phyloP scores from a whole-genome alignment of 1,140 invertebrate species.

The Drosophila takahashii region DNA sequence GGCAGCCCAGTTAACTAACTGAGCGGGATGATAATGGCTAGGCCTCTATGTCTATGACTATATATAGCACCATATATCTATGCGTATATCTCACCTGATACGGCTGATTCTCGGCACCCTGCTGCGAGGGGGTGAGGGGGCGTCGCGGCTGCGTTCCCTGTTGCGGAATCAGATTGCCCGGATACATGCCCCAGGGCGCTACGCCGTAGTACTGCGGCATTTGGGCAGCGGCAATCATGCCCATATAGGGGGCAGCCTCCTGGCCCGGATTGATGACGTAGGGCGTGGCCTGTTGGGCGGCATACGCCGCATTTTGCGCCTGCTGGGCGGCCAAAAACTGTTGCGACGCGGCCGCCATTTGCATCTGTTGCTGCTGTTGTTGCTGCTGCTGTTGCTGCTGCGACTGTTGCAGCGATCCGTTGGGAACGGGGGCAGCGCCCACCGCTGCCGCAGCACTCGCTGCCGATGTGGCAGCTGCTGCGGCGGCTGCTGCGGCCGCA shows the following conservation, averaged over 20 bases:
- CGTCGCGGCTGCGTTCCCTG: slow-evolving; percentile 89
- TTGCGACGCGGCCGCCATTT: slow-evolving; percentile 87
- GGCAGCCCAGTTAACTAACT: too few species aligned
- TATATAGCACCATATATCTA: slow-evolving; percentile 52
- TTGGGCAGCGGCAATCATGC: slow-evolving; percentile 88
- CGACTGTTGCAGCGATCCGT: slow-evolving; percentile 81
- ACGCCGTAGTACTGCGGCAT: slow-evolving; percentile 93
- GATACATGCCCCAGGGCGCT: slow-evolving; percentile 93
- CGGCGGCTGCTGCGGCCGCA: slow-evolving; percentile 88
- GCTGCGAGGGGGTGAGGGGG: slow-evolving; percentile 90
- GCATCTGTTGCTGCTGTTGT: slow-evolving; percentile 85
- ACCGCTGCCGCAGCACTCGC: slow-evolving; percentile 89
- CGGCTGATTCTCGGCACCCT: slow-evolving; percentile 87
- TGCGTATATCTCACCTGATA: slow-evolving; percentile 75
- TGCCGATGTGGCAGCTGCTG: slow-evolving; percentile 88
- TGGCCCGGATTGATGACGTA: slow-evolving; percentile 94
- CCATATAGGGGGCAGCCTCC: slow-evolving; percentile 86
- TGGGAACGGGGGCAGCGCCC: slow-evolving; percentile 81
- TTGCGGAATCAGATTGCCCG: slow-evolving; percentile 90
- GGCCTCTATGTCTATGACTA: neutral
- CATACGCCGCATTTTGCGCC: slow-evolving; percentile 84
- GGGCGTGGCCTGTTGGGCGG: slow-evolving; percentile 89
- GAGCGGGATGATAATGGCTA: neutral
- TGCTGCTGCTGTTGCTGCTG: slow-evolving; percentile 85
- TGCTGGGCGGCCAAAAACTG: slow-evolving; percentile 84